A percentile compares a stretch with the other conserved stretches of the same genome.
Evolutionary conservation across 2,113 vertebrate species (phyloP).

Genomic region (Caretta caretta): DNA sequence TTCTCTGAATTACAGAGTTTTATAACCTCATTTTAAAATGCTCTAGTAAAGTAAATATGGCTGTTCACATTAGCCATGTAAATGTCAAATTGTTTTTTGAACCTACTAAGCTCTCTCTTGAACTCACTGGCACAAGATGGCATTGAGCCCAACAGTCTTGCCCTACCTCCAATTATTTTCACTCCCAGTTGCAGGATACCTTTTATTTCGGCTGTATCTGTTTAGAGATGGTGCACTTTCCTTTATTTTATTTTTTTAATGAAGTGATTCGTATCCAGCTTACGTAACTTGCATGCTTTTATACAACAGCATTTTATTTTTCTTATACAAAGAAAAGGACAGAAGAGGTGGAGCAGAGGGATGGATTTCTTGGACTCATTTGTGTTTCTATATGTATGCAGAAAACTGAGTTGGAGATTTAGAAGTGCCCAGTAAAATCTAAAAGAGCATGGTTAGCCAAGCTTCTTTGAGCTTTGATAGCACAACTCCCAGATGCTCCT

Average conservation of each 20-base stretch:
- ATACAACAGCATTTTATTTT: background rate
- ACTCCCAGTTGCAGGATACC: background rate
- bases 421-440: background rate
- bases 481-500: no score
- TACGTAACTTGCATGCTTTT: background rate
- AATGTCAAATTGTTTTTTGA: background rate
- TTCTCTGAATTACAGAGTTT: background rate
- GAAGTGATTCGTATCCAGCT: background rate
- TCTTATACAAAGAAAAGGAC: background rate
- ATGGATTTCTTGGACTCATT: background rate
- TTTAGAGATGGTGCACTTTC: background rate
- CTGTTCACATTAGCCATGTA: background rate
- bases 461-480: no score
- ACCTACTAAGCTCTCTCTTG: background rate
- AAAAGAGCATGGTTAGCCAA: background rate
- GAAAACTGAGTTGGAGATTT: background rate
- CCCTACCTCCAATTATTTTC: background rate
- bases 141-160: background rate
- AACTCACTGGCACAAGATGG: background rate
- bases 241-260: background rate
- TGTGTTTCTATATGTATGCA: background rate
- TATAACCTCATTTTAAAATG: background rate
- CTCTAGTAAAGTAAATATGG: background rate
- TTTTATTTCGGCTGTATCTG: background rate
- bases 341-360: accelerated